Evolutionary conservation across 92 coral and sea anemone genomes (phyloP), one percentile per base, ranked within the genome.

Genomic region (Epizoanthus illoricatus): DNA sequence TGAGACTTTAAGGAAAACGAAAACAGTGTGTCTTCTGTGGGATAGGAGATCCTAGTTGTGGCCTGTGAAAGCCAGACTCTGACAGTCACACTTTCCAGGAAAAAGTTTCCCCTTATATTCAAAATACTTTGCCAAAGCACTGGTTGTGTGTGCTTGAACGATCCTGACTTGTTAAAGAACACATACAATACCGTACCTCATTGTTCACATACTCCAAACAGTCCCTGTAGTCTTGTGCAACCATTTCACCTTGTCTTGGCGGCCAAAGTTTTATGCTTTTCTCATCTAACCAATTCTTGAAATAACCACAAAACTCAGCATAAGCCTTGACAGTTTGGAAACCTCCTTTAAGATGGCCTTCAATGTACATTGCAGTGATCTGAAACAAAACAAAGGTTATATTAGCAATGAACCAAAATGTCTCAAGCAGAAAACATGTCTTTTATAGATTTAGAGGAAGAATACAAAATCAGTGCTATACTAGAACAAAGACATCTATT

Each of bases 341-440:
- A 64, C 99, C 98, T 18, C 99, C 99, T 87, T 93, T 97, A 49
- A 97, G 85, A 59, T 90, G 93, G 3, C 99, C 99, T 74, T 97
- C 99, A 36, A 97, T 97, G 88, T 97, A 97, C 96, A 92, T 97
- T 70, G 99, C 98, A 20, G 99, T 97, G 62, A 97, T 92, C 99
- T 97, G 76, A 39, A 74, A 60, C 33, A 68, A 74, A 87, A 69
- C 0, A 8, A 4, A 79, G 55, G 43, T 81, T n/a, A n/a, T n/a
- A n/a, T n/a, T 18, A 55, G 45, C 40, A 74, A 49, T 19, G 33
- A 52, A 42, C 21, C 61, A 12, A 10, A 49, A 21, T n/a, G 47
- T 23, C 2, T 19, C 23, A 23, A 64, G 33, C 69, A n/a, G 4
- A 28, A 33, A 68, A 68, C 39, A 18, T 33, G 42, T 43, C 17